Percentiles rank a stretch among this genome's conserved stretches.
These are phyloP conservation scores for Scaptomyza cyrtandrae DNA, from an alignment of 2,888 invertebrate species.

Conservation along the genomic window DNA sequence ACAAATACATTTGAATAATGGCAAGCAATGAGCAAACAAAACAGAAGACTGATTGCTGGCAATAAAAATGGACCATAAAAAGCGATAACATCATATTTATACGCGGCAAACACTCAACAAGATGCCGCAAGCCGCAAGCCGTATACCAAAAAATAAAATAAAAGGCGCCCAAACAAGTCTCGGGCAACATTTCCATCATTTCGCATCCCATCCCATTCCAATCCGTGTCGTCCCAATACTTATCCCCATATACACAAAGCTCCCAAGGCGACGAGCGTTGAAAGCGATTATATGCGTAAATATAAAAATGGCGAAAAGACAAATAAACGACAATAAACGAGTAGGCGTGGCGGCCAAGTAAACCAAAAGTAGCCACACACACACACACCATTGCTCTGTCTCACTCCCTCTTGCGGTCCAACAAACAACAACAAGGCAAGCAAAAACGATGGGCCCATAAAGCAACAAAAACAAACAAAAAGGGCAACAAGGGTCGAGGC, in stretches of 20 bases:
- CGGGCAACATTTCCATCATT: conserved; percentile 12
- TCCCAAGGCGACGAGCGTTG: conserved; percentile 67
- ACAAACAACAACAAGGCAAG: conserved; percentile 45
- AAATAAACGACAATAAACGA: conserved; percentile 78
- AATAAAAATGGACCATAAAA: conserved; percentile 82
- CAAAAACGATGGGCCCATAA: conserved; percentile 69
- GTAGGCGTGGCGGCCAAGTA: conserved; percentile 45
- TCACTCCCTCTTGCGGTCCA: not conserved
- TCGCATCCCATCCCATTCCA: conserved; percentile 4
- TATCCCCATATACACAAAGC: conserved; percentile 14
- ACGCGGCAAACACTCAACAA: conserved; percentile 53
- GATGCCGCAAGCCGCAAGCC: conserved; percentile 50
- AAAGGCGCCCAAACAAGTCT: conserved; percentile 46
- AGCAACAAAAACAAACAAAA: conserved; percentile 50
- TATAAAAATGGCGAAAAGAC: conserved; percentile 80
- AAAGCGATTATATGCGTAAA: conserved; percentile 81
- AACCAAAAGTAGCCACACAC: conserved; percentile 37
- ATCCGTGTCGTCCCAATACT: conserved; percentile 5
- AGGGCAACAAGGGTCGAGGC: conserved; percentile 47
- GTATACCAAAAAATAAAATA: conserved; percentile 27
- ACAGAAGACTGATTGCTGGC: conserved; percentile 80
- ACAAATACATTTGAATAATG: conserved; percentile 81
- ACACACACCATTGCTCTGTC: not conserved
- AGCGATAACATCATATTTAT: conserved; percentile 82
- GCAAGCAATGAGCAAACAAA: conserved; percentile 77